A percentile compares a stretch with the other conserved stretches of the same genome.
phyloP scores from a whole-genome alignment of 2,888 invertebrate species.

The Polia nebulosa region DNA sequence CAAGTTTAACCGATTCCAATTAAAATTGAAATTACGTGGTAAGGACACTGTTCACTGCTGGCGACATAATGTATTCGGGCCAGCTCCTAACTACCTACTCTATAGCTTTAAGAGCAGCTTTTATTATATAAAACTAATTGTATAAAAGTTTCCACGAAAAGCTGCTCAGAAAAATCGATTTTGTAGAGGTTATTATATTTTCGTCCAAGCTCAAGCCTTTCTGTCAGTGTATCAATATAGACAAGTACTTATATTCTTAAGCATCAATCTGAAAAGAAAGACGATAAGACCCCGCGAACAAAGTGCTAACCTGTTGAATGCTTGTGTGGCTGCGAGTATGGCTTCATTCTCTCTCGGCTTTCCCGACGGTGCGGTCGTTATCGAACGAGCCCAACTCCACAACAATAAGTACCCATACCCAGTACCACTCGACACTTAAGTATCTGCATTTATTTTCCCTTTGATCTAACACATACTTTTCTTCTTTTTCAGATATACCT shows the following conservation, averaged over 20 bases:
- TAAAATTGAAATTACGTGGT: constrained; percentile 50
- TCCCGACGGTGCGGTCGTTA: constrained; percentile 74
- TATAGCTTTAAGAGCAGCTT: not conserved
- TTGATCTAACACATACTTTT: constrained; percentile 57
- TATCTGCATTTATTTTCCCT: constrained; percentile 55
- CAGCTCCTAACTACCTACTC: not conserved
- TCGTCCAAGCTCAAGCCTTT: constrained; percentile 15
- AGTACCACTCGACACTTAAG: constrained; percentile 54
- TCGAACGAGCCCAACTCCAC: constrained; percentile 62
- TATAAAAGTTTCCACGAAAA: constrained; percentile 19
- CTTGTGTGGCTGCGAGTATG: constrained; percentile 65
- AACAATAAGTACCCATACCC: constrained; percentile 59
- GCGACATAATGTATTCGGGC: constrained; percentile 14
- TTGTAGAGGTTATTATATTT: constrained; percentile 10
- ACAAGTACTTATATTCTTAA: constrained; percentile 56
- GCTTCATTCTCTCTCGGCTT: constrained; percentile 78
- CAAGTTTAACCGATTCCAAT: constrained; percentile 43
- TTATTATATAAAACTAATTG: constrained; percentile 10
- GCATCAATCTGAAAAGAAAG: constrained; percentile 68
- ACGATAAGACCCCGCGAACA: constrained; percentile 71
- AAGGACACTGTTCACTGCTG: constrained; percentile 17
- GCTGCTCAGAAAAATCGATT: constrained; percentile 29
- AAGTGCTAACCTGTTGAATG: constrained; percentile 82
- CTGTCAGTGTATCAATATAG: constrained; percentile 49
- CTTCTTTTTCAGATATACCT: constrained; percentile 70